Evolutionary conservation across 1,140 invertebrate genomes (phyloP).

Genomic region (Pachyrhynchus sulphureomaculatus): DNA sequence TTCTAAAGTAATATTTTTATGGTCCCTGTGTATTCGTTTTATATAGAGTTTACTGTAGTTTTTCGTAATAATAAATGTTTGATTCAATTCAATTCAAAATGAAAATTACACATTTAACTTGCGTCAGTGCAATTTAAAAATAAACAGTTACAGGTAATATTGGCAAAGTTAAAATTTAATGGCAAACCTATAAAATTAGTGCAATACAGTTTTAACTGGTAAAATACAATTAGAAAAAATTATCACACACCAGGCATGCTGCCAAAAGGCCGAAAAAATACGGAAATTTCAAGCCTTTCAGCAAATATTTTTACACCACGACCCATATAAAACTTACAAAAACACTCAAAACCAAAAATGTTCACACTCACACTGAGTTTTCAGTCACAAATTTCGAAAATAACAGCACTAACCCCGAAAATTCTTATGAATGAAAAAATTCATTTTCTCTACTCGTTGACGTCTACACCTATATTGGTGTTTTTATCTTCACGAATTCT

Average conservation of each 20-base stretch:
- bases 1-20: no score
- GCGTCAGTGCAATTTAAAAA: background rate
- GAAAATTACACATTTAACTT: no score
- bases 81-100: no score
- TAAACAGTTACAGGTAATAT: background rate
- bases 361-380: conserved; percentile 8
- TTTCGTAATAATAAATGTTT: no score
- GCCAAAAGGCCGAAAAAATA: background rate
- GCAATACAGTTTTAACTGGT: background rate
- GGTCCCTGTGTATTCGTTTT: no score
- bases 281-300: background rate
- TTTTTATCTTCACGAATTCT: no score
- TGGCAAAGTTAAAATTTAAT: background rate
- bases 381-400: conserved; percentile 22
- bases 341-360: background rate
- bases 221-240: background rate
- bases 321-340: background rate
- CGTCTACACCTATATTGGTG: no score
- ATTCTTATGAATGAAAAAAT: no score
- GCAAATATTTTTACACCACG: background rate
- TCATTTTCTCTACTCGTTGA: no score
- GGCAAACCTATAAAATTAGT: background rate
- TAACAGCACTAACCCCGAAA: background rate
- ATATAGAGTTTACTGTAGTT: no score
- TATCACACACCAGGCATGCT: background rate